Evolutionary conservation across 2,797 vertebrate species (phyloP).

Genomic region (Channa striata): DNA sequence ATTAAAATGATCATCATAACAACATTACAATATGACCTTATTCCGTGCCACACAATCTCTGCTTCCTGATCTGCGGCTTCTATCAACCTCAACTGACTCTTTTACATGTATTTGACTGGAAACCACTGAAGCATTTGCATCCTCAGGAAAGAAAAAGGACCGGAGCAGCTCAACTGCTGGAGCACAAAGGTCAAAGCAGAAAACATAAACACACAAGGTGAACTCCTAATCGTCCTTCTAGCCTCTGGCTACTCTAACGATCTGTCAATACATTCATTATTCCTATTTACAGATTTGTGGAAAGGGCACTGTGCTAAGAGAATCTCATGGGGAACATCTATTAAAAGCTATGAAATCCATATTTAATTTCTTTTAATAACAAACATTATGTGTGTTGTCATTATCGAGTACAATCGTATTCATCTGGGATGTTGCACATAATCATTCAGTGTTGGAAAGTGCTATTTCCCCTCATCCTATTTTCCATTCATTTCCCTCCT

Average conservation of each 20-base stretch:
- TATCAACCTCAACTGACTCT: slow-evolving; percentile 51
- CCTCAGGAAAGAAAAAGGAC: slow-evolving; percentile 37
- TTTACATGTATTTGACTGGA: slow-evolving; percentile 77
- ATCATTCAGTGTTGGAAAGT: slow-evolving; percentile 6
- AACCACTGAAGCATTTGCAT: slow-evolving; percentile 72
- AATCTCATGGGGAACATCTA: not conserved
- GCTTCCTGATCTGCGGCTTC: slow-evolving; percentile 48
- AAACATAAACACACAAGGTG: slow-evolving; percentile 19
- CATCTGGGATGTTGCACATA: slow-evolving; percentile 8
- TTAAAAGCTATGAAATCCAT: slow-evolving; percentile 18
- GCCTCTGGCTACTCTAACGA: slow-evolving; percentile 28
- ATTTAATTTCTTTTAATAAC: slow-evolving; percentile 33
- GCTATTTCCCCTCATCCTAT: slow-evolving; percentile 18
- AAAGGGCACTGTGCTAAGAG: slow-evolving; percentile 10
- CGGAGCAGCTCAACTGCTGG: slow-evolving; percentile 43
- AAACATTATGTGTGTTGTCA: slow-evolving; percentile 14
- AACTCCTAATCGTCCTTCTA: slow-evolving; percentile 21
- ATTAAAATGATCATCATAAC: slow-evolving; percentile 21
- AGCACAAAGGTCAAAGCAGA: slow-evolving; percentile 51
- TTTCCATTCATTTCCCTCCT: slow-evolving; percentile 19
- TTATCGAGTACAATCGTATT: slow-evolving; percentile 6
- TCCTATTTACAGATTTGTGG: slow-evolving; percentile 37
- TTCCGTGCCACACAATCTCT: slow-evolving; percentile 25
- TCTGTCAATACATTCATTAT: slow-evolving; percentile 48
- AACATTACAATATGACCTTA: slow-evolving; percentile 49